Percentiles rank a stretch among this genome's conserved stretches.
These are phyloP conservation scores for Cryptus armator DNA, from an alignment of 2,888 invertebrate genomes.

Conservation along the genomic window DNA sequence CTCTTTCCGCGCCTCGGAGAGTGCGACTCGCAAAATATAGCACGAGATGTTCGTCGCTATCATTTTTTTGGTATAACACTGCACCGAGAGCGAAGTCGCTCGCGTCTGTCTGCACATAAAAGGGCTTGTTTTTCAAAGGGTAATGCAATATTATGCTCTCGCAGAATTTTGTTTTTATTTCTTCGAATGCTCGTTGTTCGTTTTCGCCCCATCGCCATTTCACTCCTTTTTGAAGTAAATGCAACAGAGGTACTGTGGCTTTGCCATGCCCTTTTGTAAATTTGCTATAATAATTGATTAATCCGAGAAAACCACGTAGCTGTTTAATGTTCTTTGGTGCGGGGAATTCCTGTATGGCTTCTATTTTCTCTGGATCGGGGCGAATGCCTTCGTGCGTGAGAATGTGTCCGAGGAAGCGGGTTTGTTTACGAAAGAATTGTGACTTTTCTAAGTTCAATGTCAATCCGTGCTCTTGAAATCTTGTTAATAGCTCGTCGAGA, in stretches of 20 bases:
- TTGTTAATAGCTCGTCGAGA: neutral
- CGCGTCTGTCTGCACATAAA: slow-evolving; percentile 19
- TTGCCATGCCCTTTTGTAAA: slow-evolving; percentile 21
- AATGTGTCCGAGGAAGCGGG: slow-evolving; percentile 14
- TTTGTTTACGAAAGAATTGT: neutral
- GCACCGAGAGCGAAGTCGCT: slow-evolving; percentile 26
- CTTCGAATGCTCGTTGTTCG: neutral
- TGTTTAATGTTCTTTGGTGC: slow-evolving; percentile 7
- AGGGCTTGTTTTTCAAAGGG: neutral
- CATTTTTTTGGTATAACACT: neutral
- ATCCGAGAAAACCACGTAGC: slow-evolving; percentile 23
- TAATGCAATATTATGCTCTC: neutral
- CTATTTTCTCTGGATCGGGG: slow-evolving; percentile 27
- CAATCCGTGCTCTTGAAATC: slow-evolving; percentile 4
- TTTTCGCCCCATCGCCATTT: neutral
- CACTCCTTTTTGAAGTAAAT: neutral
- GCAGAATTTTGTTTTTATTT: slow-evolving; percentile 5
- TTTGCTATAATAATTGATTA: slow-evolving; percentile 36
- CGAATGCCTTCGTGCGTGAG: slow-evolving; percentile 10
- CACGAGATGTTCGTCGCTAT: neutral
- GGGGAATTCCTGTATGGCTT: slow-evolving; percentile 4
- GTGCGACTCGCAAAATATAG: slow-evolving; percentile 34
- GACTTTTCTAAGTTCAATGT: slow-evolving; percentile 25
- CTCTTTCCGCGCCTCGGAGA: slow-evolving; percentile 25
- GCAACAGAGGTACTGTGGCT: neutral